phyloP scores from a whole-genome alignment of 2,113 vertebrate genomes.

The Phoenicopterus ruber region DNA sequence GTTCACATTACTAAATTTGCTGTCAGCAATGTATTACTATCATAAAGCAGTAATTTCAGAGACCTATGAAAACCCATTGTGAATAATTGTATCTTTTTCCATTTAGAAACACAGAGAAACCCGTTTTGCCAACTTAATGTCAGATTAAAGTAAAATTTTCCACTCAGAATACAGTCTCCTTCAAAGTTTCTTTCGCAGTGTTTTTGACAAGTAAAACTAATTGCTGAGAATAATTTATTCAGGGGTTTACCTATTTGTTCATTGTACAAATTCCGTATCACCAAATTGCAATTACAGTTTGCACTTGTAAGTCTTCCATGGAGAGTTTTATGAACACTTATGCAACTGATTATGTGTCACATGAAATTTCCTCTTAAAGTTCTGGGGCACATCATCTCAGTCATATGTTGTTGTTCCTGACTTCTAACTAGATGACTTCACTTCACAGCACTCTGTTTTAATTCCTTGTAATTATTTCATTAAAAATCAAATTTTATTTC shows the following conservation, averaged over 20 bases:
- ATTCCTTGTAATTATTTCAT: background rate
- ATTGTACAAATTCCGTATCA: background rate
- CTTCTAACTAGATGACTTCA: background rate
- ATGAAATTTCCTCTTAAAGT: background rate
- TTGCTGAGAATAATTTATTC: background rate
- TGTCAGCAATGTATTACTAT: background rate
- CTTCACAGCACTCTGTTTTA: background rate
- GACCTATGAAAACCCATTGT: background rate
- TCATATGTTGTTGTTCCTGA: background rate
- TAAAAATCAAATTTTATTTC: background rate
- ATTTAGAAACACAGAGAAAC: constrained; percentile 1
- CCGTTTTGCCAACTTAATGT: background rate
- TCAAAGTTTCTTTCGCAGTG: background rate
- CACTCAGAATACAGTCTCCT: background rate
- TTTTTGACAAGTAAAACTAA: background rate
- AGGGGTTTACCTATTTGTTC: background rate
- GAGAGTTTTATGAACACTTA: background rate
- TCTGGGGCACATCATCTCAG: background rate
- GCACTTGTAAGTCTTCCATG: background rate
- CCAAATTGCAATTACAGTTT: background rate
- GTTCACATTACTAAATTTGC: background rate
- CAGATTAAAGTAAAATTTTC: background rate
- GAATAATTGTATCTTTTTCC: background rate
- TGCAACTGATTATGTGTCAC: background rate
- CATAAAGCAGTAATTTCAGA: background rate